Percentiles rank a stretch among this genome's conserved stretches.
Evolutionary conservation across 2,888 invertebrate species (phyloP).

Genomic region (Branchipolynoe longqiensis): DNA sequence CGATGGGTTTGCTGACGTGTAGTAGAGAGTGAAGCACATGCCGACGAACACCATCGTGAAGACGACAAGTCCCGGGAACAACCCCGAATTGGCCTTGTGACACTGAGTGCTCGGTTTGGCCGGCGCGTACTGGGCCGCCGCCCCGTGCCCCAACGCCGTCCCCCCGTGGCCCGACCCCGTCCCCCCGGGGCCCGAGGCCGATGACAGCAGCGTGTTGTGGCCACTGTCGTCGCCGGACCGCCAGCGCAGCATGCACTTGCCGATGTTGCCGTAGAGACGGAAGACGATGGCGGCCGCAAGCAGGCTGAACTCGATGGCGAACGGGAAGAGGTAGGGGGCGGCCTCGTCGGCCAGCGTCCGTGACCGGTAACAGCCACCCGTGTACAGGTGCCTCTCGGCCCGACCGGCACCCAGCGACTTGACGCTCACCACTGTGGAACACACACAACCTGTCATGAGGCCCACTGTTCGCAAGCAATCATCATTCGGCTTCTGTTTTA

Average conservation of each 20-base stretch:
- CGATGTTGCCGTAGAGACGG: slow-evolving; percentile 59
- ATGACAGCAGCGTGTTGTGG: neutral
- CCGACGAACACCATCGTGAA: slow-evolving; percentile 46
- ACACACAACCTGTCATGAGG: no score
- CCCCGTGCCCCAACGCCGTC: no score
- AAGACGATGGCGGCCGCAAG: slow-evolving; percentile 60
- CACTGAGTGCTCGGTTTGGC: slow-evolving; percentile 10
- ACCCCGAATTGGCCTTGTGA: slow-evolving; percentile 48
- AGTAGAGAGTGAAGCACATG: slow-evolving; percentile 47
- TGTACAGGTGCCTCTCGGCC: neutral
- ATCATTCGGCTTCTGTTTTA: no score
- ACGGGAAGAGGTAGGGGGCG: slow-evolving; percentile 63
- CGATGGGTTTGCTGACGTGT: neutral
- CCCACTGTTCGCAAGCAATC: no score
- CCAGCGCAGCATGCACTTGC: slow-evolving; percentile 38
- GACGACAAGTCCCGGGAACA: slow-evolving; percentile 39
- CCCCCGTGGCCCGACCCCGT: neutral
- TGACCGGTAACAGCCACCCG: slow-evolving; percentile 41
- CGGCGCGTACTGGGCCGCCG: neutral
- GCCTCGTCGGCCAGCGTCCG: slow-evolving; percentile 53
- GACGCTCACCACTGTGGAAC: neutral
- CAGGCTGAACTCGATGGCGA: slow-evolving; percentile 62
- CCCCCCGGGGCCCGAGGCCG: neutral
- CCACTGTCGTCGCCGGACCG: neutral
- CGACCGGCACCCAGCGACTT: no score